phyloP scores from a whole-genome alignment of 2,888 invertebrate species.

The Lumbricus terrestris region DNA sequence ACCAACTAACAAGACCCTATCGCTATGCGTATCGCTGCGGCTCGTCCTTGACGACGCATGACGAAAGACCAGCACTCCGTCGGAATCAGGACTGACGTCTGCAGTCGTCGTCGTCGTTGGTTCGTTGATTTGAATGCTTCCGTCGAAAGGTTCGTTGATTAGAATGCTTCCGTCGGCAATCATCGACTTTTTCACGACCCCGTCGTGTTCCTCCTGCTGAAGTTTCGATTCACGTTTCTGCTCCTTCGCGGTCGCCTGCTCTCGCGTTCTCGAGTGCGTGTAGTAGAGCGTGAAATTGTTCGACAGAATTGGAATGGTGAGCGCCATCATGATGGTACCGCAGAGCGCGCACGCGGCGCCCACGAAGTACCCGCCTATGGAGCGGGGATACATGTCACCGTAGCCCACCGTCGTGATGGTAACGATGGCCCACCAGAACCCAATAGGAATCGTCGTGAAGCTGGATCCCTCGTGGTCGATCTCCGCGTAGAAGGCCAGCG shows the following conservation, averaged over 20 bases:
- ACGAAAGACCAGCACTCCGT: too few species aligned
- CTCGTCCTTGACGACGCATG: too few species aligned
- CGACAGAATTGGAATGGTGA: conserved; percentile 49
- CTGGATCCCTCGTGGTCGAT: conserved; percentile 25
- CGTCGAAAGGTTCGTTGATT: not conserved
- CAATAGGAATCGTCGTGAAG: conserved; percentile 39
- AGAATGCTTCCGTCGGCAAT: not conserved
- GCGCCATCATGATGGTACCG: conserved; percentile 44
- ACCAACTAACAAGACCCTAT: not conserved
- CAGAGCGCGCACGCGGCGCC: conserved; percentile 45
- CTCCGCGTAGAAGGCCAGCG: conserved; percentile 35
- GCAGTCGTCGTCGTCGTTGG: too few species aligned
- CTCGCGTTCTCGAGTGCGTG: conserved; percentile 33
- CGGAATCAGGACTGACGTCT: too few species aligned
- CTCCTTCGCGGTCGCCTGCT: conserved; percentile 17
- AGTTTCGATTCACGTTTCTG: not conserved
- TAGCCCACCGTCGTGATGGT: conserved; percentile 50
- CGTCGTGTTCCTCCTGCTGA: not conserved
- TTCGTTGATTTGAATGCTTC: not conserved
- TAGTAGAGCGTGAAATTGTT: conserved; percentile 45
- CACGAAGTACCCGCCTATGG: conserved; percentile 43
- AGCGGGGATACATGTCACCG: conserved; percentile 44
- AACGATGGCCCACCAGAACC: conserved; percentile 46
- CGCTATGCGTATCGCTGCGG: too few species aligned
- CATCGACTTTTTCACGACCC: not conserved